phyloP scores from a whole-genome alignment of 2,113 vertebrate genomes.

The Mirza zaza region DNA sequence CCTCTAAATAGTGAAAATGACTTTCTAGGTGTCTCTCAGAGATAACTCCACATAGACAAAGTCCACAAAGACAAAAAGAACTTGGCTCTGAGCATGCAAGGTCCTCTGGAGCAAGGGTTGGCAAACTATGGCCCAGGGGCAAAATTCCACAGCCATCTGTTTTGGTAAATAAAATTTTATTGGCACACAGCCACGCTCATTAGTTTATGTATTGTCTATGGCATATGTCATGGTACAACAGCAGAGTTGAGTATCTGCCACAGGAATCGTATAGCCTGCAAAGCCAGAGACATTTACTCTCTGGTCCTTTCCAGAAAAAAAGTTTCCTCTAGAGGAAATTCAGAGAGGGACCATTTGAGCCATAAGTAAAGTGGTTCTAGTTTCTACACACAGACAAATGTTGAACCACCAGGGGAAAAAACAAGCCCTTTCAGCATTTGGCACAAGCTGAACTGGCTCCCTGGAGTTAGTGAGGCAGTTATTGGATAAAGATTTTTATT shows the following conservation, averaged over 20 bases:
- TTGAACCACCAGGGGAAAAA: not conserved
- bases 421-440: not conserved
- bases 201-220: not conserved
- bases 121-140: not conserved
- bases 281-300: not conserved
- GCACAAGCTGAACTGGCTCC: not conserved
- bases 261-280: not conserved
- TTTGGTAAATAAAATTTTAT: not conserved
- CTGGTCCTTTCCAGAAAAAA: not conserved
- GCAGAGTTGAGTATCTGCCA: not conserved
- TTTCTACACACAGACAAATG: not conserved
- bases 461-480: not conserved
- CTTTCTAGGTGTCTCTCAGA: not conserved
- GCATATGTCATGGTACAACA: not conserved
- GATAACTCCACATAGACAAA: not conserved
- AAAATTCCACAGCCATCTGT: not conserved
- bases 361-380: not conserved
- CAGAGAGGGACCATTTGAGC: not conserved
- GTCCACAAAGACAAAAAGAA: not conserved
- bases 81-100: not conserved
- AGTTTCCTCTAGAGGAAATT: not conserved
- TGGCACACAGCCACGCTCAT: not conserved
- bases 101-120: not conserved
- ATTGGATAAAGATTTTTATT: slow-evolving; percentile 6
- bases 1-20: not conserved